Evolutionary conservation across 2,888 invertebrate species (phyloP).

Genomic region (Mythimna pallens): DNA sequence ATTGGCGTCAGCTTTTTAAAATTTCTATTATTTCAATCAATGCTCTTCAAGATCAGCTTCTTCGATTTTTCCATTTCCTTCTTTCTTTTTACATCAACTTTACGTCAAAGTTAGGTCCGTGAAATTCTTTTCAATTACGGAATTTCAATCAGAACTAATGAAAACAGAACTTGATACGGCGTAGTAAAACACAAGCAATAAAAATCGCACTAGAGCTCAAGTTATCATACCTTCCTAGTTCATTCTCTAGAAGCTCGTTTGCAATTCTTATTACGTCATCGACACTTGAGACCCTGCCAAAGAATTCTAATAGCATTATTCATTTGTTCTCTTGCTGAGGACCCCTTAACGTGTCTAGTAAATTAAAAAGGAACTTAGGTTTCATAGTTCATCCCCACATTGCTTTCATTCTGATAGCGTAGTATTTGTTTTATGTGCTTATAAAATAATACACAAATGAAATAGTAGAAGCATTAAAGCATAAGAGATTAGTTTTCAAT

Average conservation of each 20-base stretch:
- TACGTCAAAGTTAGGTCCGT: background rate
- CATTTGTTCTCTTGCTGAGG: slow-evolving; percentile 23
- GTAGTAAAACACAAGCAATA: slow-evolving; percentile 35
- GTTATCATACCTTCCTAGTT: slow-evolving; percentile 36
- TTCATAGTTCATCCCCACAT: background rate
- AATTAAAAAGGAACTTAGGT: background rate
- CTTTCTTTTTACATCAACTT: background rate
- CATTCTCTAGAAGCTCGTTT: slow-evolving; percentile 31
- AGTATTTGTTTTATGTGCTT: background rate
- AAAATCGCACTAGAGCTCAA: slow-evolving; percentile 25
- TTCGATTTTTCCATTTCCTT: background rate
- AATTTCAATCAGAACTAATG: slow-evolving; percentile 47
- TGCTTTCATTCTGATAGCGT: background rate
- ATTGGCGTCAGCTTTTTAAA: background rate
- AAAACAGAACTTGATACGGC: slow-evolving; percentile 27
- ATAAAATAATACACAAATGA: background rate
- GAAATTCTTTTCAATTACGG: slow-evolving; percentile 15
- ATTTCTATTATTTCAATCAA: background rate
- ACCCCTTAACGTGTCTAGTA: slow-evolving; percentile 9
- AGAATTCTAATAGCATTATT: slow-evolving; percentile 43
- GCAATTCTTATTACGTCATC: slow-evolving; percentile 47
- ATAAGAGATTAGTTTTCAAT: background rate
- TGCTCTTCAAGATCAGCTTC: background rate
- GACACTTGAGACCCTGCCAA: slow-evolving; percentile 40
- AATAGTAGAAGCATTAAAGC: no score